A percentile compares a stretch with the other conserved stretches of the same genome.
These are phyloP conservation scores for Oscarella lobularis DNA, from an alignment of 37 sponge, comb jelly and placozoan genomes.

Conservation along the genomic window DNA sequence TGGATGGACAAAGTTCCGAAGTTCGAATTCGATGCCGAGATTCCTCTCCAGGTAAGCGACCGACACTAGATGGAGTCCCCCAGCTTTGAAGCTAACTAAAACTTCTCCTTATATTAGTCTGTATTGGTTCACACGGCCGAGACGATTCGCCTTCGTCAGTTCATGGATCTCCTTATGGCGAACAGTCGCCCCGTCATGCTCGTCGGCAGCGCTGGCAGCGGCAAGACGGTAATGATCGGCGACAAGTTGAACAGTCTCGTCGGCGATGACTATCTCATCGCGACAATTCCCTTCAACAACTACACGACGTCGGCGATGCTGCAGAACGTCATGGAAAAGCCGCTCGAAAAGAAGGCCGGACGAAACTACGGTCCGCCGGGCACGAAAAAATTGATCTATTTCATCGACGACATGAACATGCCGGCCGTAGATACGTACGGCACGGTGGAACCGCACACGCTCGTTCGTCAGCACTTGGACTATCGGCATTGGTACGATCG, in stretches of 20 bases:
- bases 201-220: slow-evolving; percentile 93
- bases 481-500: slow-evolving; percentile 97
- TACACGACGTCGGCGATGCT: slow-evolving; percentile 98
- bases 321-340: slow-evolving; percentile 96
- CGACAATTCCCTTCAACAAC: slow-evolving; percentile 95
- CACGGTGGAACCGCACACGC: slow-evolving; percentile 95
- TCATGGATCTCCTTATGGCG: slow-evolving; percentile 79
- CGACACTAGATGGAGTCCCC: no score
- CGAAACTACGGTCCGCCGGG: slow-evolving; percentile 98
- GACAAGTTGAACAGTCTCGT: slow-evolving; percentile 51
- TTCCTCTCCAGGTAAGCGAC: slow-evolving; percentile 80
- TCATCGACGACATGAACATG: slow-evolving; percentile 99
- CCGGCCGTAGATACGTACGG: slow-evolving; percentile 94
- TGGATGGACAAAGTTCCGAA: slow-evolving; percentile 87
- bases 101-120: no score
- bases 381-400: slow-evolving; percentile 89
- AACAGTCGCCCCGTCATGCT: slow-evolving; percentile 91
- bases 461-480: slow-evolving; percentile 94
- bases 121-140: slow-evolving; percentile 91
- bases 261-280: slow-evolving; percentile 58
- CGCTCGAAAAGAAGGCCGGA: slow-evolving; percentile 98
- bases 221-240: slow-evolving; percentile 94
- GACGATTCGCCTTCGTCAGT: slow-evolving; percentile 72
- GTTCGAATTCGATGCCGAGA: slow-evolving; percentile 89
- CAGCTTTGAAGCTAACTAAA: no score